phyloP scores from a whole-genome alignment of 2,797 vertebrate genomes.

The Spondyliosoma cantharus region DNA sequence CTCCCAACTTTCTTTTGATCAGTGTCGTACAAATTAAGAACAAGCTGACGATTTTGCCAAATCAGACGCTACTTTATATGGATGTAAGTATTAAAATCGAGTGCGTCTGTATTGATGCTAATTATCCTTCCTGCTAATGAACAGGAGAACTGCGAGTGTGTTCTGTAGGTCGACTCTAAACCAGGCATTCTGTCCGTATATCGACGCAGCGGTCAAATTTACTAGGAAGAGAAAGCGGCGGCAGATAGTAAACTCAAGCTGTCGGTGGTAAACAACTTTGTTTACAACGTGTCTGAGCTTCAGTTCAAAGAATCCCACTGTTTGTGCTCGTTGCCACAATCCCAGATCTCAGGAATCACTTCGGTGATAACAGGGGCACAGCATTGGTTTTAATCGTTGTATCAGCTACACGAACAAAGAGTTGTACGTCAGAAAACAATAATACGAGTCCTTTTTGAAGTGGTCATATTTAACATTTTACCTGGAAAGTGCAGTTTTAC shows the following conservation, averaged over 20 bases:
- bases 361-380: not conserved
- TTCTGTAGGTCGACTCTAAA: not conserved
- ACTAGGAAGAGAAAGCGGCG: too few species aligned
- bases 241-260: too few species aligned
- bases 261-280: too few species aligned
- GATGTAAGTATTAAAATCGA: not conserved
- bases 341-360: not conserved
- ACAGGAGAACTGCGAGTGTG: slow-evolving; percentile 3
- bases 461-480: not conserved
- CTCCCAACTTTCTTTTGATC: too few species aligned
- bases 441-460: not conserved
- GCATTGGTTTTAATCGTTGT: too few species aligned
- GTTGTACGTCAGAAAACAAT: not conserved
- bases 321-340: not conserved
- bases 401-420: too few species aligned
- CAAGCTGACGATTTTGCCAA: too few species aligned
- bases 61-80: not conserved
- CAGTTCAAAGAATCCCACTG: not conserved
- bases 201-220: too few species aligned
- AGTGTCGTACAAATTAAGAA: too few species aligned
- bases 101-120: not conserved
- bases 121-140: too few species aligned
- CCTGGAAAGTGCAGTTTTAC: not conserved
- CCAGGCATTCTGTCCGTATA: not conserved
- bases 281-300: not conserved